These are phyloP conservation scores for Entomobrya proxima DNA, from an alignment of 2,888 invertebrate species.

Conservation along the genomic window DNA sequence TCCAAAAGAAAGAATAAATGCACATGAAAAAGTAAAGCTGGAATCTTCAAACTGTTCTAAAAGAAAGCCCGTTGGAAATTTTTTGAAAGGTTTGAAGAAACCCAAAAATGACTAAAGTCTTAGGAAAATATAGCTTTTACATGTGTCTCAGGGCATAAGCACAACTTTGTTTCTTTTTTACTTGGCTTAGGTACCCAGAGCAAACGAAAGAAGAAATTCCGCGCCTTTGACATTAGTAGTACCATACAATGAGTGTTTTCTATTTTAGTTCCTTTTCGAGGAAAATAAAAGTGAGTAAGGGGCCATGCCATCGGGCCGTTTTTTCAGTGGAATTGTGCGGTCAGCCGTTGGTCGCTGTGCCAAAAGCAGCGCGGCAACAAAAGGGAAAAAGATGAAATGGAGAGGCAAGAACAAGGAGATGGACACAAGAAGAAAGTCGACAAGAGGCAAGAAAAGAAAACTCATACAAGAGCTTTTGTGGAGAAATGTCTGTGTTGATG, in stretches of 20 bases:
- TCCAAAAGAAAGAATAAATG: too few relatives aligned
- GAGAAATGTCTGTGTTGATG: background rate
- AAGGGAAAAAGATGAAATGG: slow-evolving; percentile 13
- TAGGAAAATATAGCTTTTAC: too few relatives aligned
- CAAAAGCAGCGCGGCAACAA: slow-evolving; percentile 46
- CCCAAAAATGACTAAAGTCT: too few relatives aligned
- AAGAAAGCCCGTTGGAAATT: too few relatives aligned
- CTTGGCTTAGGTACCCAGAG: background rate
- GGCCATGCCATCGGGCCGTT: slow-evolving; percentile 30
- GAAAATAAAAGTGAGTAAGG: slow-evolving; percentile 42
- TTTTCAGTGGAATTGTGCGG: slow-evolving; percentile 4
- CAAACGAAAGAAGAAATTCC: background rate
- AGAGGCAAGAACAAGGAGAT: slow-evolving; percentile 19
- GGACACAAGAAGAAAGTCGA: background rate
- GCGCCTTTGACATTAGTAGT: slow-evolving; percentile 8
- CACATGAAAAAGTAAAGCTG: too few relatives aligned
- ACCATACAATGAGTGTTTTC: background rate
- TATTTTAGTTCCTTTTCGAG: background rate
- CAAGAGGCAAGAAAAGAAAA: background rate
- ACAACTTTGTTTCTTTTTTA: slow-evolving; percentile 11
- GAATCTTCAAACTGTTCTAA: too few relatives aligned
- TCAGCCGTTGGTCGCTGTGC: slow-evolving; percentile 6
- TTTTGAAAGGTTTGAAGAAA: too few relatives aligned
- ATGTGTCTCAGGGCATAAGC: background rate
- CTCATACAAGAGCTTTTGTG: slow-evolving; percentile 2